Base-by-base conservation (phyloP, 2,797 vertebrate species). In the Morelia viridis region DNA sequence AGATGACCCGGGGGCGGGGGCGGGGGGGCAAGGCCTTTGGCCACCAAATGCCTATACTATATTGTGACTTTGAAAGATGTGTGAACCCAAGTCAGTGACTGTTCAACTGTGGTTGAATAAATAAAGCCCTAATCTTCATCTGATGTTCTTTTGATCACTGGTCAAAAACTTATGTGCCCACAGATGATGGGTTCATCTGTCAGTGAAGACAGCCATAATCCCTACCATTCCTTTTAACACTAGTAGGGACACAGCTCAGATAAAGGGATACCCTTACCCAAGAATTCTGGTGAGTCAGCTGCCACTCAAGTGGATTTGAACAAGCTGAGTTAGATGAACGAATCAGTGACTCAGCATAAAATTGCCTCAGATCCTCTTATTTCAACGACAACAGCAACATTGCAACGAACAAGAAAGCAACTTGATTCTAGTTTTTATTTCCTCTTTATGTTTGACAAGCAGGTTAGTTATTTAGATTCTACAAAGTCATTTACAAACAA, bases 401-500 rank as follows among this genome's bases (percentile, higher is more conserved):
- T 93, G 50, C 57, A 68, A 0, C 0, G 92, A 91, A 0, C 0
- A 92, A 90, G 35, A 64, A 87, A 19, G 91, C 0, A 90, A 91
- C 93, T 94, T 92, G 87, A 64, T 53, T 3, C 24, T 22, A 19
- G 93, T 22, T 9, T 62, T 58, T 89, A 94, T 88, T 31, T 22
- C 31, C 35, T n/a, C 17, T 90, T 65, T 17, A 85, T 94, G 87
- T 92, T 92, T 0, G 12, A 91, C 89, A 91, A 95, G 53, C 92
- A 93, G 91, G 80, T 91, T 86, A 91, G 94, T 91, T 94, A 92
- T 93, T 94, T 87, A 87, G 57, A 94, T 94, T 85, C 62, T 31
- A 94, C 28, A 95, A 93, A 85, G 89, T 94, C 92, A 89, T 95
- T 95, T 94, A 24, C 93, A 90, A 93, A 24, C 4, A 1, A 13